Evolutionary conservation across 2,888 invertebrate genomes (phyloP).

Genomic region (Drosophila eohydei): DNA sequence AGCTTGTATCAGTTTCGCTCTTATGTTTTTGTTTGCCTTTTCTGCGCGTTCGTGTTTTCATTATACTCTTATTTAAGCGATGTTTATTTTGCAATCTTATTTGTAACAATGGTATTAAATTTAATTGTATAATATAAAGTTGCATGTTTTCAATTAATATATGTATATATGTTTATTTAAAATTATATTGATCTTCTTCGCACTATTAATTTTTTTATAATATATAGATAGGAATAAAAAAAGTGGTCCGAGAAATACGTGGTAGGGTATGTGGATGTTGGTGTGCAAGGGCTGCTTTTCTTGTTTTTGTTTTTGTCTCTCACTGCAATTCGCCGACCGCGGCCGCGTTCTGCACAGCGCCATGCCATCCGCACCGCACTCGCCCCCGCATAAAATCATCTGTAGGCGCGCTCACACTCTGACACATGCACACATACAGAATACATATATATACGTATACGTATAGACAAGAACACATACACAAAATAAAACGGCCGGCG

Average conservation of each 20-base stretch:
- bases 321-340: slow-evolving; percentile 75
- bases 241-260: not conserved
- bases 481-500: slow-evolving; percentile 66
- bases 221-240: not conserved
- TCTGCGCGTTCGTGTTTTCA: slow-evolving; percentile 72
- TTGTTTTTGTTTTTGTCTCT: slow-evolving; percentile 64
- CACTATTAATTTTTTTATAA: not conserved
- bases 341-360: slow-evolving; percentile 62
- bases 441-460: slow-evolving; percentile 22
- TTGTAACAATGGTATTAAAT: slow-evolving; percentile 2
- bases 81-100: not conserved
- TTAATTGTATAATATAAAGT: too few species aligned
- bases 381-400: slow-evolving; percentile 37
- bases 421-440: slow-evolving; percentile 30
- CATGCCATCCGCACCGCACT: slow-evolving; percentile 36
- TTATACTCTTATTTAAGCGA: slow-evolving; percentile 34
- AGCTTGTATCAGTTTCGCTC: slow-evolving; percentile 73
- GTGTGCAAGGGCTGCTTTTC: slow-evolving; percentile 12
- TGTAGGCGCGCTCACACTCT: slow-evolving; percentile 58
- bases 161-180: too few species aligned
- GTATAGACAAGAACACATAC: slow-evolving; percentile 23
- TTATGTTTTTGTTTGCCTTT: slow-evolving; percentile 74
- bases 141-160: not conserved
- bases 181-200: not conserved
- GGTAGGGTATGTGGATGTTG: slow-evolving; percentile 35